These are phyloP conservation scores for Spongilla lacustris DNA, from an alignment of 37 sponge, comb jelly and placozoan species.

Conservation along the genomic window DNA sequence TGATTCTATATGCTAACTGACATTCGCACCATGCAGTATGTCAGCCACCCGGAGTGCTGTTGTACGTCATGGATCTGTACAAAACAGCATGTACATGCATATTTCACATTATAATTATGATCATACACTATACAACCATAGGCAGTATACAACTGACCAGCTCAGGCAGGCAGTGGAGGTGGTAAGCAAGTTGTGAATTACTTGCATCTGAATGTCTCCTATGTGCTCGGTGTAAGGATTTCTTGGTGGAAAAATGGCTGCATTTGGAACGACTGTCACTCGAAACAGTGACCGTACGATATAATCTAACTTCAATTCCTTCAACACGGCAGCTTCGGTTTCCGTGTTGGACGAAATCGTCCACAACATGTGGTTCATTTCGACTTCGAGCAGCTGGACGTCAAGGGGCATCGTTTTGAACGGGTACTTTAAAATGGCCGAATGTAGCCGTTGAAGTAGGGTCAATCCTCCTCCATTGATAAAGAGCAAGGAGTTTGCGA, in stretches of 20 bases:
- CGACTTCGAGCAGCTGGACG: conserved; percentile 9
- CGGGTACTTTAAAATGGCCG: neutral
- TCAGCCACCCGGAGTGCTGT: no score
- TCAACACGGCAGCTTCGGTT: neutral
- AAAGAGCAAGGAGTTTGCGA: conserved; percentile 28
- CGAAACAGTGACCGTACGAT: neutral
- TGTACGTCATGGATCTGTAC: no score
- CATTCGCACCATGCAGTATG: no score
- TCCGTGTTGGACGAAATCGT: neutral
- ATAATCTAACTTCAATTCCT: neutral
- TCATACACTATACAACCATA: no score
- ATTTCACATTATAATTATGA: no score
- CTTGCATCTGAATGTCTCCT: neutral
- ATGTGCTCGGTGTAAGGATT: neutral
- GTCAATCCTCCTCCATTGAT: neutral
- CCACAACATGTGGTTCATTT: neutral
- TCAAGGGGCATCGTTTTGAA: conserved; percentile 5
- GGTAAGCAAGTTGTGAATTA: neutral
- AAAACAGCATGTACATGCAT: no score
- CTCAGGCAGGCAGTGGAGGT: neutral
- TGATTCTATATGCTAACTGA: no score
- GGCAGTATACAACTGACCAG: no score
- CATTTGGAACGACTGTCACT: neutral
- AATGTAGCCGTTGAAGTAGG: conserved; percentile 8
- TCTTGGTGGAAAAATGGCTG: neutral